phyloP scores from a whole-genome alignment of 1,140 invertebrate species.

The Ectropis grisescens region DNA sequence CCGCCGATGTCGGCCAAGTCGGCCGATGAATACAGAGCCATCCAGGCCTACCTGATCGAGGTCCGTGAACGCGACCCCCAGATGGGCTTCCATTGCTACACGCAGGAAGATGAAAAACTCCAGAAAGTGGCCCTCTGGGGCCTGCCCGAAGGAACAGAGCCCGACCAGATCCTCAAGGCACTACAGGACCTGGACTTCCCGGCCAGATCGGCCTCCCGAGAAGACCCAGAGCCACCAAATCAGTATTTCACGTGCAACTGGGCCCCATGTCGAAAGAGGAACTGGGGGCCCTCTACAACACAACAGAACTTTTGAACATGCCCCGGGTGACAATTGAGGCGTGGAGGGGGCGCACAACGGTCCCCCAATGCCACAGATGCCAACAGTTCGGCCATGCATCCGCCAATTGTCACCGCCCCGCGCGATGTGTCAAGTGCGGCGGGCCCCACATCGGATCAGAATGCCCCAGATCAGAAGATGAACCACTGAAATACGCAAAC shows the following conservation, averaged over 20 bases:
- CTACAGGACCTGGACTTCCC: background rate
- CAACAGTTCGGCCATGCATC: conserved; percentile 17
- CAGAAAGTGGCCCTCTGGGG: background rate
- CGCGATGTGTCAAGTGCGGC: background rate
- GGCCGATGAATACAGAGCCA: background rate
- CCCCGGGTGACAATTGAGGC: background rate
- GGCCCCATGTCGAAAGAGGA: too few species aligned
- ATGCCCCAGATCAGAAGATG: background rate
- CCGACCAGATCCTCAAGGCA: background rate
- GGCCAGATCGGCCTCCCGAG: too few species aligned
- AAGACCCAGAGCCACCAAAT: background rate
- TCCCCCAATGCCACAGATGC: conserved; percentile 19
- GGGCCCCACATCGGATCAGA: background rate
- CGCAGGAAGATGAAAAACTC: background rate
- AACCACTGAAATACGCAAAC: background rate
- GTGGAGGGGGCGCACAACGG: conserved; percentile 1
- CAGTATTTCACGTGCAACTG: background rate
- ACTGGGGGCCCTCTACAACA: too few species aligned
- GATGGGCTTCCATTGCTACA: background rate
- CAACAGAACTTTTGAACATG: background rate
- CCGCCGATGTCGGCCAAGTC: background rate
- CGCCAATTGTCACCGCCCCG: conserved; percentile 7
- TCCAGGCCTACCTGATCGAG: background rate
- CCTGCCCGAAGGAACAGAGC: background rate
- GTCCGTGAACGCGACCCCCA: background rate